Conservation (phyloP, 2,113 vertebrate species). For the Thryonomys swinderianus region DNA sequence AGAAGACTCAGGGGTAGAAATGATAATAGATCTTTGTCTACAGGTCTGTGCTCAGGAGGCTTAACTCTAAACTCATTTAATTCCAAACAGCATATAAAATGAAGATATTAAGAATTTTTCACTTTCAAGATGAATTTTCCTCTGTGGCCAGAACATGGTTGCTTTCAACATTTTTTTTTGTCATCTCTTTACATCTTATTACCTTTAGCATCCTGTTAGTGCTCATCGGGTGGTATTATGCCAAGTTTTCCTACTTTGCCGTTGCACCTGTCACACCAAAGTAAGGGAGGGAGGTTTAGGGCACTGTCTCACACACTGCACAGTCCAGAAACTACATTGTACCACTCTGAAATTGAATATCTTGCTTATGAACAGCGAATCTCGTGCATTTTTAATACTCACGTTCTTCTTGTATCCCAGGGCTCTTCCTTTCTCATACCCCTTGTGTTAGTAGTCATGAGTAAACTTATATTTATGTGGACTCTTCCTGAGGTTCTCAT, state of each 20-base stretch:
- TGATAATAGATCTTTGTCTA: not conserved
- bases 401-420: not conserved
- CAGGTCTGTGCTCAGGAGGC: conserved; percentile 11
- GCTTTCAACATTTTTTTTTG: not conserved
- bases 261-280: not conserved
- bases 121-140: not conserved
- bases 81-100: conserved; percentile 35
- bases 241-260: not conserved
- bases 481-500: not conserved
- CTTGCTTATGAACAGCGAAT: not conserved
- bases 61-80: conserved; percentile 8
- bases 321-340: not conserved
- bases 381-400: not conserved
- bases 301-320: not conserved
- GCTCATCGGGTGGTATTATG: not conserved
- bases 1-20: not conserved
- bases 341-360: conserved; percentile 18
- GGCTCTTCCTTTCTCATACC: not conserved
- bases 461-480: not conserved
- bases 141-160: not conserved
- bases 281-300: not conserved
- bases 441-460: not conserved
- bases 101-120: not conserved
- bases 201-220: not conserved
- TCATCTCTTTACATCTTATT: not conserved